These are phyloP conservation scores for Drosophila diplacantha DNA, from an alignment of 2,888 invertebrate genomes.

Conservation along the genomic window DNA sequence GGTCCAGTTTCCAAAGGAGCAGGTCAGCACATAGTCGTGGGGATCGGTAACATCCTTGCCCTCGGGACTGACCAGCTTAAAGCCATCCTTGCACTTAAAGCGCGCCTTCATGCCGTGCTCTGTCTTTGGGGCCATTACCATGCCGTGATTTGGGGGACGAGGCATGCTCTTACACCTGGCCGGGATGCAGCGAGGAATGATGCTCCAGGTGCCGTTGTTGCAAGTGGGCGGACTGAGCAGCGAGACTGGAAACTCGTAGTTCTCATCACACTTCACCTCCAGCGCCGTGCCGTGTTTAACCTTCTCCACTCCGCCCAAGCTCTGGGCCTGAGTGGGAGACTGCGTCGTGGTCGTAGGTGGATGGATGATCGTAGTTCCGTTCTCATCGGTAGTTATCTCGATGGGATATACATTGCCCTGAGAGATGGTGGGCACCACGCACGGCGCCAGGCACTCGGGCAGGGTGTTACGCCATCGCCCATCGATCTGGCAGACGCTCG, in stretches of 20 bases:
- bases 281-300: constrained; percentile 83
- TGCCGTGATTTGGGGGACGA: constrained; percentile 91
- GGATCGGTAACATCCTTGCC: constrained; percentile 78
- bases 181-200: constrained; percentile 90
- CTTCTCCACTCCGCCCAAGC: constrained; percentile 79
- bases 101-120: constrained; percentile 97
- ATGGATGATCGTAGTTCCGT: constrained; percentile 72
- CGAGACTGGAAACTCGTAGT: constrained; percentile 89
- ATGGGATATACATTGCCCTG: constrained; percentile 86
- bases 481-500: constrained; percentile 94
- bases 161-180: constrained; percentile 92
- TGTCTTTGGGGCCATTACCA: constrained; percentile 98
- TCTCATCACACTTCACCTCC: constrained; percentile 88
- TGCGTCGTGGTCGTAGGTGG: constrained; percentile 77
- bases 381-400: constrained; percentile 75
- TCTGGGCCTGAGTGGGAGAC: constrained; percentile 55
- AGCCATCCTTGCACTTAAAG: constrained; percentile 96
- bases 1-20: constrained; percentile 96
- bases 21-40: constrained; percentile 86
- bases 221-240: constrained; percentile 88
- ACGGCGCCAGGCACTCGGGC: constrained; percentile 95
- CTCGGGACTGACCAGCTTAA: constrained; percentile 84
- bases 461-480: constrained; percentile 96
- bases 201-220: constrained; percentile 97
- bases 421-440: constrained; percentile 92